Evolutionary conservation across 92 coral and sea anemone genomes (phyloP).

Genomic region (Epizoanthus scotinus): DNA sequence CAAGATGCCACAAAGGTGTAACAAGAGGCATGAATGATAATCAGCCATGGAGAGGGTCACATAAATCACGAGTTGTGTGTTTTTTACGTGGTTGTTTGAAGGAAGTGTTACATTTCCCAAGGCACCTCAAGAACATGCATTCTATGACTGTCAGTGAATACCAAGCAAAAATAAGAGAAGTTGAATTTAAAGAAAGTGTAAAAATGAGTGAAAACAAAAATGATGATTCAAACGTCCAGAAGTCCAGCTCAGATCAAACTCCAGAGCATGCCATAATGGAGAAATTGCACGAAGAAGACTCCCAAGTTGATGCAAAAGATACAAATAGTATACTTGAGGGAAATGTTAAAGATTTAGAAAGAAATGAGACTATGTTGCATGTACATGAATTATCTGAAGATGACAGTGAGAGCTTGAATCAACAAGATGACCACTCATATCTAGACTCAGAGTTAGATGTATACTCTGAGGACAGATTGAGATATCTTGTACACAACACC

Average conservation of each 20-base stretch:
- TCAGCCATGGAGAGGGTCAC: not conserved
- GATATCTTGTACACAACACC: constrained; percentile 37
- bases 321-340: not conserved
- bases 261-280: not conserved
- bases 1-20: constrained; percentile 28
- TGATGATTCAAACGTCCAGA: too few species aligned
- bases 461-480: constrained; percentile 21
- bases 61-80: too few species aligned
- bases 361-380: too few species aligned
- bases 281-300: not conserved
- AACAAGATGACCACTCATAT: too few species aligned
- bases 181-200: not conserved
- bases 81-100: too few species aligned
- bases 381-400: too few species aligned
- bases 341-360: too few species aligned
- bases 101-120: too few species aligned
- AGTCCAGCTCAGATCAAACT: too few species aligned
- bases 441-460: not conserved
- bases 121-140: too few species aligned
- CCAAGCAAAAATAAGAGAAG: not conserved
- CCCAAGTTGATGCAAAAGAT: not conserved
- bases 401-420: too few species aligned
- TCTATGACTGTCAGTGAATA: not conserved
- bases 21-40: constrained; percentile 40
- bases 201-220: not conserved